Percentiles rank a stretch among this genome's conserved stretches.
phyloP scores from a whole-genome alignment of 2,113 vertebrate genomes.

The Barbus barbus region DNA sequence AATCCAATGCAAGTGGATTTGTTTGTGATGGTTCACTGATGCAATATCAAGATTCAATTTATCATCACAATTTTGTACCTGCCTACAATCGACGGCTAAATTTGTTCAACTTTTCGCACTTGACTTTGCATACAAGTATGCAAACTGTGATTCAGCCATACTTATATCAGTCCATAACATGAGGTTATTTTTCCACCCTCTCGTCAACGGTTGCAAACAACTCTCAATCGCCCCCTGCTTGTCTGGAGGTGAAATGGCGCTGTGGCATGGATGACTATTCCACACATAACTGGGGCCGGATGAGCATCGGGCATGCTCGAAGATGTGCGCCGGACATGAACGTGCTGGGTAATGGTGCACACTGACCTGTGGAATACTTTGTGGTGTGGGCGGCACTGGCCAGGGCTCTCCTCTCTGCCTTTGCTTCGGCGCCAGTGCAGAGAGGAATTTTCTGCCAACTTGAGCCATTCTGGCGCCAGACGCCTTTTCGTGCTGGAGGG shows the following conservation, averaged over 20 bases:
- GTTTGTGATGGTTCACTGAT: background rate
- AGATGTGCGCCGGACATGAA: slow-evolving; percentile 19
- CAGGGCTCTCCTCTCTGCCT: slow-evolving; percentile 36
- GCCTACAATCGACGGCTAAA: too few species aligned
- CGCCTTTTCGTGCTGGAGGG: slow-evolving; percentile 41
- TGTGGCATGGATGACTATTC: slow-evolving; percentile 25
- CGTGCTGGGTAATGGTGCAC: slow-evolving; percentile 33
- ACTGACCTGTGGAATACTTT: slow-evolving; percentile 58
- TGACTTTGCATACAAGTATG: background rate
- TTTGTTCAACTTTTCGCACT: too few species aligned
- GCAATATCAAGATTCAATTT: background rate
- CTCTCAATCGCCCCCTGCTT: slow-evolving; percentile 20
- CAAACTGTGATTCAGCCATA: background rate
- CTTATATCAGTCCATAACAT: background rate
- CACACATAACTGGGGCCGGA: background rate
- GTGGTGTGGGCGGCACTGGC: slow-evolving; percentile 24
- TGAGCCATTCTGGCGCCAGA: slow-evolving; percentile 43
- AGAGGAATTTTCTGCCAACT: slow-evolving; percentile 51
- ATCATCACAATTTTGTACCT: too few species aligned
- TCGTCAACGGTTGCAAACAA: background rate
- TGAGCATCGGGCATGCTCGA: slow-evolving; percentile 29
- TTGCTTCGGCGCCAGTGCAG: slow-evolving; percentile 40
- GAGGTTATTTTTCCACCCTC: background rate
- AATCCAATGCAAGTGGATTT: background rate
- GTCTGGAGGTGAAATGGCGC: slow-evolving; percentile 36